Evolutionary conservation across 2,888 invertebrate genomes (phyloP).

Genomic region (Nasonovia ribisnigri): DNA sequence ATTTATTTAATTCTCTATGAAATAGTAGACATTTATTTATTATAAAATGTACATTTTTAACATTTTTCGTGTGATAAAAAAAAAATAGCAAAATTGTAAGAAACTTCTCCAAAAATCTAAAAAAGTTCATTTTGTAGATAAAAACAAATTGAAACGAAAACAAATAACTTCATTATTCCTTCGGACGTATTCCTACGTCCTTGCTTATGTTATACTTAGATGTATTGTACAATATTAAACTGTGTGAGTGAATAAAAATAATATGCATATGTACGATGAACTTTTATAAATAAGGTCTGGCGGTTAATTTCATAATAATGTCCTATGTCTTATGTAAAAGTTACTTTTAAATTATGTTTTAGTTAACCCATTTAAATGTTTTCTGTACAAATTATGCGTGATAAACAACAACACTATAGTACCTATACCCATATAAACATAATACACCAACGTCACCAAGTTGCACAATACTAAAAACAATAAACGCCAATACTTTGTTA

Average conservation of each 20-base stretch:
- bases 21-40: not conserved
- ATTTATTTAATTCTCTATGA: not conserved
- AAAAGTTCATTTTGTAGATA: conserved; percentile 8
- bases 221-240: not conserved
- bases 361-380: not conserved
- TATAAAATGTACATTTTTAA: not conserved
- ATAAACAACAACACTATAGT: not conserved
- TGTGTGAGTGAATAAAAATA: not conserved
- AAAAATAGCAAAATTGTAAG: not conserved
- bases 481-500: not conserved
- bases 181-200: not conserved
- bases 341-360: not conserved
- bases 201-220: not conserved
- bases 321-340: not conserved
- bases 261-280: not conserved
- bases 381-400: not conserved
- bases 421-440: not conserved
- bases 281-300: not conserved
- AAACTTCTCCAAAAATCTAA: not conserved
- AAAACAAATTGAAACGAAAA: conserved; percentile 7
- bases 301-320: not conserved
- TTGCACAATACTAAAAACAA: not conserved
- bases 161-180: not conserved
- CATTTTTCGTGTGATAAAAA: too few species aligned
- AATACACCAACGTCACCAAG: too few species aligned